Conservation (phyloP, 2,113 vertebrate genomes). For the Pundamilia nyererei region DNA sequence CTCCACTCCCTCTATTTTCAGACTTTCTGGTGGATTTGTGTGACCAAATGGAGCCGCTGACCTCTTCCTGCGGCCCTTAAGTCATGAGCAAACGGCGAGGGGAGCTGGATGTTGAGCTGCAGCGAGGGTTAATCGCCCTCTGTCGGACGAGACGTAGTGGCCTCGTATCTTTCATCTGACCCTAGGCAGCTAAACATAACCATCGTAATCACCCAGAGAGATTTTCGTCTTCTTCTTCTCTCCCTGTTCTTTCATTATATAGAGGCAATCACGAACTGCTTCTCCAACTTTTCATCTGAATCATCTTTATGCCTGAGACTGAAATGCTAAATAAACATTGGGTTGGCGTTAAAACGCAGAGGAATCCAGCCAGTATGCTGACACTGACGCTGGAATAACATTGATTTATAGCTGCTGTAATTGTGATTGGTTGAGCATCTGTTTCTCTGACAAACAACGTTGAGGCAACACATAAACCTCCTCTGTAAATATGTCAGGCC, state of each 20-base stretch:
- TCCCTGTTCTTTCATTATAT: conserved; percentile 48
- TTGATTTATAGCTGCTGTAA: not conserved
- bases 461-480: not conserved
- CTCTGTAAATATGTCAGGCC: not conserved
- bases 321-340: not conserved
- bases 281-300: conserved; percentile 46
- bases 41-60: not conserved
- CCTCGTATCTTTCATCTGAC: conserved; percentile 51
- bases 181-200: conserved; percentile 46
- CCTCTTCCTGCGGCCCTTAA: conserved; percentile 12
- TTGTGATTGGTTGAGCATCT: not conserved
- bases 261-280: conserved; percentile 81
- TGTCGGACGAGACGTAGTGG: not conserved
- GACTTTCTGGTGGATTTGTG: conserved; percentile 15
- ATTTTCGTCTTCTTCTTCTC: conserved; percentile 31
- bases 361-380: not conserved
- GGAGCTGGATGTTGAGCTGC: not conserved
- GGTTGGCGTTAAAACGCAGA: conserved; percentile 66
- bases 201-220: conserved; percentile 21
- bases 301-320: not conserved
- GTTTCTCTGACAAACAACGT: not conserved
- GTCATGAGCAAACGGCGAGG: not conserved
- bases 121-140: conserved; percentile 42
- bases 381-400: not conserved
- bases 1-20: not conserved